Evolutionary conservation across 2,797 vertebrate genomes (phyloP).

Genomic region (Eremophila alpestris): DNA sequence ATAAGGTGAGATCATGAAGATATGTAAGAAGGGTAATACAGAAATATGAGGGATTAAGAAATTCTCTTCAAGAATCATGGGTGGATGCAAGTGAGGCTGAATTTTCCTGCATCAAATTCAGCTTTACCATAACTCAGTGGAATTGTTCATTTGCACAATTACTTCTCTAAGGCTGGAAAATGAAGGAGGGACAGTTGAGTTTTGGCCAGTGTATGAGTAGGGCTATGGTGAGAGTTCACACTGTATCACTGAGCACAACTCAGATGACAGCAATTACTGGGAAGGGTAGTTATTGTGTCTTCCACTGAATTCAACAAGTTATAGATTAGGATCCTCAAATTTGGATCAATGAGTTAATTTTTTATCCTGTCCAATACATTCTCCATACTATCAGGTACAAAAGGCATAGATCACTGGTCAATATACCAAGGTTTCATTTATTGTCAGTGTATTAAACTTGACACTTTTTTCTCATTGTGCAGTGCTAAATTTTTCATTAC

Average conservation of each 20-base stretch:
- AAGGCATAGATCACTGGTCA: neutral
- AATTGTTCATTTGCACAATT: neutral
- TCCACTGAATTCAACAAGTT: neutral
- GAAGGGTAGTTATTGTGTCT: neutral
- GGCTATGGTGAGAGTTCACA: neutral
- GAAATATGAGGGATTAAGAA: neutral
- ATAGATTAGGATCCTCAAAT: neutral
- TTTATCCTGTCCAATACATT: neutral
- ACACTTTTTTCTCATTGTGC: neutral
- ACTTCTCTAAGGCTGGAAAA: neutral
- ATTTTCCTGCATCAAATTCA: neutral
- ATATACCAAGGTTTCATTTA: neutral
- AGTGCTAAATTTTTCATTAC: neutral
- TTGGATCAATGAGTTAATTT: neutral
- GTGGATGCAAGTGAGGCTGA: neutral
- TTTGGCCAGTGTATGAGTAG: neutral
- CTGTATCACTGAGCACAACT: neutral
- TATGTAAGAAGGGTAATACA: neutral
- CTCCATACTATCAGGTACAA: neutral
- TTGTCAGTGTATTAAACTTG: neutral
- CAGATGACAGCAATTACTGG: neutral
- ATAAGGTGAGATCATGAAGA: neutral
- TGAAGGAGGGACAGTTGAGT: neutral
- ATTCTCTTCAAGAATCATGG: neutral
- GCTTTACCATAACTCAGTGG: neutral